phyloP scores from a whole-genome alignment of 2,888 invertebrate genomes.

The Rhingia rostrata region DNA sequence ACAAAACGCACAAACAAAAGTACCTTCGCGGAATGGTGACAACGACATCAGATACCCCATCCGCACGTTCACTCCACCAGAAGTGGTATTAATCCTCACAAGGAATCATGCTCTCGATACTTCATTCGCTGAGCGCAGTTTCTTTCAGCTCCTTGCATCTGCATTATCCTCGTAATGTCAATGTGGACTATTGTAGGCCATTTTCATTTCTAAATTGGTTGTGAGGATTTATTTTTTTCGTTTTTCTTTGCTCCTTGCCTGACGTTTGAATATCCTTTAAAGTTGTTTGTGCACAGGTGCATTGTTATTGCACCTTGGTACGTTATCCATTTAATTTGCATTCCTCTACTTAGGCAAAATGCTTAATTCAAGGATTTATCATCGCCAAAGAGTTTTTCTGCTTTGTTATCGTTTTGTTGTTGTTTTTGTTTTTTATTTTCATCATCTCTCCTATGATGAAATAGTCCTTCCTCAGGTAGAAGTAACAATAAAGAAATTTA shows the following conservation, averaged over 20 bases:
- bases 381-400: constrained; percentile 60
- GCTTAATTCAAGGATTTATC: constrained; percentile 73
- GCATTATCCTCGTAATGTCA: constrained; percentile 31
- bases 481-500: constrained; percentile 26
- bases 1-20: too few relatives aligned
- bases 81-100: constrained; percentile 1
- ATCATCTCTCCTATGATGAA: background rate
- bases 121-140: background rate
- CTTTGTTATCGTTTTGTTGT: constrained; percentile 21
- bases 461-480: constrained; percentile 13
- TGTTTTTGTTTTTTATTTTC: background rate
- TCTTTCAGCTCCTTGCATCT: background rate
- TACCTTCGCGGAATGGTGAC: too few relatives aligned
- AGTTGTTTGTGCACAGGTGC: constrained; percentile 46
- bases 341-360: constrained; percentile 56
- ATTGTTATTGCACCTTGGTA: constrained; percentile 47
- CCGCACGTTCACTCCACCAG: too few relatives aligned
- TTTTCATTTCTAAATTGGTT: constrained; percentile 70
- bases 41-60: too few relatives aligned
- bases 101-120: constrained; percentile 1
- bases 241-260: constrained; percentile 23
- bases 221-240: constrained; percentile 48
- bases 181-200: constrained; percentile 69
- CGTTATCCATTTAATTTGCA: constrained; percentile 71
- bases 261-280: background rate